Percentiles rank a stretch among this genome's conserved stretches.
Conservation (phyloP, 2,888 invertebrate species). For the Thera britannica region DNA sequence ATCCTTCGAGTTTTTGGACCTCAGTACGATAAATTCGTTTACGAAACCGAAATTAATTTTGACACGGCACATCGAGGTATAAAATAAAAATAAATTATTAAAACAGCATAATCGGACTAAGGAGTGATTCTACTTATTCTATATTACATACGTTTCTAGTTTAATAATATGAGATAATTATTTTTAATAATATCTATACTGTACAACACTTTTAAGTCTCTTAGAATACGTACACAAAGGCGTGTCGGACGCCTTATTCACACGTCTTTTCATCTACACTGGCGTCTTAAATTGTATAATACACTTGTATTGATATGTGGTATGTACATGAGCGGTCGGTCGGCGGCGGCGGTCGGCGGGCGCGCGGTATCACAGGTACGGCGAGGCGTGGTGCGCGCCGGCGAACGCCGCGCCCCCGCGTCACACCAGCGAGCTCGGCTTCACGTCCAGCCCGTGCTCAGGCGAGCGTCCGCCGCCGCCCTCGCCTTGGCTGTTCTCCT, state of each 20-base stretch:
- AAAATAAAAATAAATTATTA: slow-evolving; percentile 68
- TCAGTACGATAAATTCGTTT: slow-evolving; percentile 25
- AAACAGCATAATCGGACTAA: slow-evolving; percentile 77
- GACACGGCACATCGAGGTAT: slow-evolving; percentile 48
- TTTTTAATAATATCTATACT: slow-evolving; percentile 77
- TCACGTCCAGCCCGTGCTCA: slow-evolving; percentile 88
- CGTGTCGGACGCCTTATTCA: slow-evolving; percentile 55
- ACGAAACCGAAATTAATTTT: slow-evolving; percentile 27
- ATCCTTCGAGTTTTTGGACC: slow-evolving; percentile 23
- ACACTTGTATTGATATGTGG: slow-evolving; percentile 77
- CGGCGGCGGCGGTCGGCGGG: slow-evolving; percentile 43
- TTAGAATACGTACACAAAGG: slow-evolving; percentile 68
- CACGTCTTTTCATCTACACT: slow-evolving; percentile 63
- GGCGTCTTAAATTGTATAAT: slow-evolving; percentile 54
- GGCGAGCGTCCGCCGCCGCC: slow-evolving; percentile 82
- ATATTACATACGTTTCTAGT: slow-evolving; percentile 62
- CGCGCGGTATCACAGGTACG: slow-evolving; percentile 73
- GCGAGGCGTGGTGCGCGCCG: slow-evolving; percentile 66
- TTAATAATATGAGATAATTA: slow-evolving; percentile 69
- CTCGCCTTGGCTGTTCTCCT: slow-evolving; percentile 92
- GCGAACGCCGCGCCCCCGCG: slow-evolving; percentile 86
- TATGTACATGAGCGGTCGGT: slow-evolving; percentile 67
- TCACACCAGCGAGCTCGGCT: slow-evolving; percentile 91
- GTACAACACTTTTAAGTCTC: slow-evolving; percentile 80
- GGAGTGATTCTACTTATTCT: slow-evolving; percentile 79